Evolutionary conservation across 2,888 invertebrate species (phyloP).

Genomic region (Ommatoiulus sabulosus): DNA sequence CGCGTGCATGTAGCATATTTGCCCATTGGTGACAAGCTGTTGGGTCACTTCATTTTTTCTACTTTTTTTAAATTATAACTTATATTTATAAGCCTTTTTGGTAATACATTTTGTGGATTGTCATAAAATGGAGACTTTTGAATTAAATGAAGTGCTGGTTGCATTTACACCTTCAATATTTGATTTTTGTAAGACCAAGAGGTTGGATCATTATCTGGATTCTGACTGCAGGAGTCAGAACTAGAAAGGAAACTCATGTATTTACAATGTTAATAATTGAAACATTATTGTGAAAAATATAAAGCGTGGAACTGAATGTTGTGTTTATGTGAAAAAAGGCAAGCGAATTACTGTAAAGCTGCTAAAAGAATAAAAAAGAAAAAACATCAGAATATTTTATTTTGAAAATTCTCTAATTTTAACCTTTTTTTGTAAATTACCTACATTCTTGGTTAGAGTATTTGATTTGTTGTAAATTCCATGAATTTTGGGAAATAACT

Average conservation of each 20-base stretch:
- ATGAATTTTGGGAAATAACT: background rate
- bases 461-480: background rate
- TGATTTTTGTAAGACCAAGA: background rate
- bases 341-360: background rate
- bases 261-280: background rate
- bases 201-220: background rate
- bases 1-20: background rate
- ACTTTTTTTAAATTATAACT: slow-evolving; percentile 2
- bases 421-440: too few species aligned
- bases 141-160: background rate
- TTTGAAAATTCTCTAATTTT: too few species aligned
- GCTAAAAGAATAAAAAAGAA: too few species aligned
- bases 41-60: background rate
- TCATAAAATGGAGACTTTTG: background rate
- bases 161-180: background rate
- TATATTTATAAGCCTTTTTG: slow-evolving; percentile 15
- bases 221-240: background rate
- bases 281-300: background rate
- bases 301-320: background rate
- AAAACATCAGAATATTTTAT: too few species aligned
- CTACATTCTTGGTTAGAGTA: background rate
- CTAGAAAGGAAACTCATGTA: background rate
- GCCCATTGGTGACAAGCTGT: background rate
- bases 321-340: background rate
- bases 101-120: background rate